Evolutionary conservation across 2,113 vertebrate genomes (phyloP).

Genomic region (Bostrychus sinensis): DNA sequence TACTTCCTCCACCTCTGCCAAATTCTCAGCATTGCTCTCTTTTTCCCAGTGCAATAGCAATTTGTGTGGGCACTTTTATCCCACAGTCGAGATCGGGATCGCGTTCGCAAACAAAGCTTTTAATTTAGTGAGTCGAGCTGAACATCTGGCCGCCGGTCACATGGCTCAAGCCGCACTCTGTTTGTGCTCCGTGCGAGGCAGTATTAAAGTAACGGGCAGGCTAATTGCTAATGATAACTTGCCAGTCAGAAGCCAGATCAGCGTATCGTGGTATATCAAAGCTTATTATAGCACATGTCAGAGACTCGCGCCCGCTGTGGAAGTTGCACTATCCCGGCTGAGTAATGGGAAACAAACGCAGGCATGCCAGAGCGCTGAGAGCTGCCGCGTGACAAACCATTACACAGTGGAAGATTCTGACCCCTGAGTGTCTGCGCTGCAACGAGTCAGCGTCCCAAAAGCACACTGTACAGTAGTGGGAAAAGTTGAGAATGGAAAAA

Average conservation of each 20-base stretch:
- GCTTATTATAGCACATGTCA: background rate
- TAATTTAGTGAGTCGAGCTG: slow-evolving; percentile 33
- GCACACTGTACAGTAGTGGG: background rate
- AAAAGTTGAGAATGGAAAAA: too few species aligned
- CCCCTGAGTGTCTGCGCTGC: background rate
- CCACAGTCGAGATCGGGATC: slow-evolving; percentile 38
- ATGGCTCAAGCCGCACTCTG: slow-evolving; percentile 13
- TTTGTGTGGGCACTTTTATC: slow-evolving; percentile 37
- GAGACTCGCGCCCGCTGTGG: slow-evolving; percentile 15
- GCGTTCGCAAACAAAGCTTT: slow-evolving; percentile 40
- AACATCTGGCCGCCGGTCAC: slow-evolving; percentile 49
- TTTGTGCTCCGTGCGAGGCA: background rate
- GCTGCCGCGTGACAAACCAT: slow-evolving; percentile 27
- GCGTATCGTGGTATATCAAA: background rate
- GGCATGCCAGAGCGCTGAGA: slow-evolving; percentile 50
- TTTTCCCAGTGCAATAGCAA: slow-evolving; percentile 39
- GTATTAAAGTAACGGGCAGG: slow-evolving; percentile 1
- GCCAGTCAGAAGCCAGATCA: background rate
- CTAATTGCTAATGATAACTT: background rate
- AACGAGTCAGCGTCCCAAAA: slow-evolving; percentile 26
- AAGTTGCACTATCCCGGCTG: slow-evolving; percentile 41
- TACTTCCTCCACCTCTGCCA: background rate
- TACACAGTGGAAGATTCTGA: slow-evolving; percentile 6
- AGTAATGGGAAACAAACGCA: slow-evolving; percentile 49
- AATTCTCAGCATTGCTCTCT: slow-evolving; percentile 64